Conservation (phyloP, 92 coral and sea anemone species). For the Montipora capitata region DNA sequence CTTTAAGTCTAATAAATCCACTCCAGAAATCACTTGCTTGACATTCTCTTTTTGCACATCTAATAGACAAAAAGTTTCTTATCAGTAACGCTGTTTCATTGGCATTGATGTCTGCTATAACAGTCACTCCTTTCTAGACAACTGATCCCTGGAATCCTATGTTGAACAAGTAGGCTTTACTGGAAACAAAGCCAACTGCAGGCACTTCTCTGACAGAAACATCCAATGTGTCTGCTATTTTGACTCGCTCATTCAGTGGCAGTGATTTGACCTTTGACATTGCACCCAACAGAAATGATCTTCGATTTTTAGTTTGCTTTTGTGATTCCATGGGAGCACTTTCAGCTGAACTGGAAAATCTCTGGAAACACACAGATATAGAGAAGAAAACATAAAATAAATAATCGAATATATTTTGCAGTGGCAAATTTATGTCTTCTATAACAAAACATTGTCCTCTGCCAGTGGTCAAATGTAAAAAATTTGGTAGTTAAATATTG, state of each 20-base stretch:
- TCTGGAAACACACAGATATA: not conserved
- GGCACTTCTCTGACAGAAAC: conserved; percentile 38
- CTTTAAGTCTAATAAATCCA: conserved; percentile 55
- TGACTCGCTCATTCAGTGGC: conserved; percentile 36
- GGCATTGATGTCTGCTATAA: conserved; percentile 48
- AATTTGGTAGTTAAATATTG: no score
- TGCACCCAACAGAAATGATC: conserved; percentile 53
- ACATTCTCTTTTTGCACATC: conserved; percentile 34
- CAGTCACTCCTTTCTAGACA: conserved; percentile 58
- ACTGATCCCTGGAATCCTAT: conserved; percentile 56
- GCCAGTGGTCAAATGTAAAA: no score
- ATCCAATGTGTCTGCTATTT: conserved; percentile 56
- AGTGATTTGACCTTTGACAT: conserved; percentile 54
- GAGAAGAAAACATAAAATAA: no score
- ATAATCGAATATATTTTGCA: no score
- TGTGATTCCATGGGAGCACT: conserved; percentile 24
- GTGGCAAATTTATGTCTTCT: no score
- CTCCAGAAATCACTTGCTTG: conserved; percentile 70
- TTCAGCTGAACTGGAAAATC: conserved; percentile 31
- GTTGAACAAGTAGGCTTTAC: conserved; percentile 48
- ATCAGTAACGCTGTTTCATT: conserved; percentile 50
- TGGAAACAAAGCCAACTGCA: conserved; percentile 46
- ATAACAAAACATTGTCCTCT: no score
- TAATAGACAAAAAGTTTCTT: conserved; percentile 57
- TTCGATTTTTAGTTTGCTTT: conserved; percentile 33